Percentiles rank a stretch among this genome's conserved stretches.
Conservation (phyloP, 2,888 invertebrate genomes). For the Luperina testacea region DNA sequence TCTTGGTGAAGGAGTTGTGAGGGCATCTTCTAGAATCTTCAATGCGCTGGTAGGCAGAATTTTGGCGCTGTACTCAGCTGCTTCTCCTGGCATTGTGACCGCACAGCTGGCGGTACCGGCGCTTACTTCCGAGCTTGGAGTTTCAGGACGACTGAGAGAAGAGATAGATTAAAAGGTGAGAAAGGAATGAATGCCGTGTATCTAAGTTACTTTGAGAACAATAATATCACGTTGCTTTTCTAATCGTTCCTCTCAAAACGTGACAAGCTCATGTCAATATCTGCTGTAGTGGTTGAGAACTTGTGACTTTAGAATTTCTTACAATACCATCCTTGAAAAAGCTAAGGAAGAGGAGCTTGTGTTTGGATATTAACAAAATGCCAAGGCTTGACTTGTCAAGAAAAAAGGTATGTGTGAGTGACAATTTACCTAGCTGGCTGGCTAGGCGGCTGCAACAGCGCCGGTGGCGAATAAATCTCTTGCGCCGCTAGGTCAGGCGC, state of each 20-base stretch:
- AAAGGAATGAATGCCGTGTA: neutral
- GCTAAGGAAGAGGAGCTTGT: neutral
- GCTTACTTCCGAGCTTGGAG: conserved; percentile 86
- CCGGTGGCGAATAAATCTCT: conserved; percentile 92
- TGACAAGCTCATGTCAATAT: neutral
- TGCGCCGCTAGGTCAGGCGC: conserved; percentile 92
- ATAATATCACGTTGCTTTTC: neutral
- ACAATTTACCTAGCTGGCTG: conserved; percentile 83
- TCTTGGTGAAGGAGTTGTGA: conserved; percentile 89
- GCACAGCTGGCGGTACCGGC: conserved; percentile 84
- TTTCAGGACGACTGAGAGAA: conserved; percentile 85
- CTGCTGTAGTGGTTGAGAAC: neutral
- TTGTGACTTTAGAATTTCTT: neutral
- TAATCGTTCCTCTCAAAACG: neutral
- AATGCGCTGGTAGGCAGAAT: conserved; percentile 91
- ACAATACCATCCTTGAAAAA: neutral
- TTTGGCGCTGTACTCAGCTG: conserved; percentile 91
- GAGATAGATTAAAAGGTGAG: neutral
- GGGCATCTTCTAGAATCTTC: conserved; percentile 91
- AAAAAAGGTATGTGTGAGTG: neutral
- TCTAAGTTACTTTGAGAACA: neutral
- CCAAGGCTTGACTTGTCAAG: neutral
- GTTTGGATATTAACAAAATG: neutral
- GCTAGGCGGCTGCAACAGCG: conserved; percentile 81
- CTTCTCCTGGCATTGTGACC: conserved; percentile 89